Conservation (phyloP, 2,797 vertebrate genomes). For the Coccyzus lansbergi region DNA sequence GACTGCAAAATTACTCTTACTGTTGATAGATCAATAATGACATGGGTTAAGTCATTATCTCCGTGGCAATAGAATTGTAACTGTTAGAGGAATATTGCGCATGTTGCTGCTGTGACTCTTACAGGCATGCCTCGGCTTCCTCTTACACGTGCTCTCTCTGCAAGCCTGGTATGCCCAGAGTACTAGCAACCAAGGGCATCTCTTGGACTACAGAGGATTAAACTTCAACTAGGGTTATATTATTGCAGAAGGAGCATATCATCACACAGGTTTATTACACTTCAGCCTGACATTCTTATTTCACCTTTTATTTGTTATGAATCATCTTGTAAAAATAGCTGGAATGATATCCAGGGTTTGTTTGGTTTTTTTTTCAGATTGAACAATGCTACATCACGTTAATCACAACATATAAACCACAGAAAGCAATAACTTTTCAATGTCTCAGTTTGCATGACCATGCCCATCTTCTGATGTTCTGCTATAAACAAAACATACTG, state of each 20-base stretch:
- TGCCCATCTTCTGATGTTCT: neutral
- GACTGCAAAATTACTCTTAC: conserved; percentile 78
- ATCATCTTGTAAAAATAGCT: neutral
- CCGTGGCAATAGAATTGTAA: conserved; percentile 81
- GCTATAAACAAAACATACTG: neutral
- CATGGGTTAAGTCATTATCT: conserved; percentile 72
- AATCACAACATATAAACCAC: neutral
- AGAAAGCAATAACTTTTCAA: neutral
- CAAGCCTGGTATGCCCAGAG: conserved; percentile 73
- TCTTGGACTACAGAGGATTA: conserved; percentile 71
- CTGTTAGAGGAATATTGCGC: conserved; percentile 83
- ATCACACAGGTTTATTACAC: neutral
- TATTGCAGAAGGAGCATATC: accelerated
- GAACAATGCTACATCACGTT: neutral
- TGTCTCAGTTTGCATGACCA: neutral
- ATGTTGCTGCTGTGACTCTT: conserved; percentile 57
- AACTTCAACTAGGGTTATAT: neutral
- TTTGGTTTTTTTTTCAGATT: too few species aligned
- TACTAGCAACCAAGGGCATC: conserved; percentile 71
- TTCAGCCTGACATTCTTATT: neutral
- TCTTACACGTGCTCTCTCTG: conserved; percentile 74
- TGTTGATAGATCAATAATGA: conserved; percentile 81
- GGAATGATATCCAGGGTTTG: neutral
- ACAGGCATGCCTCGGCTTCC: conserved; percentile 82
- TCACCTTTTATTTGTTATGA: neutral